Conservation (phyloP, 2,888 invertebrate genomes). For the Zygogramma bicolorata region DNA sequence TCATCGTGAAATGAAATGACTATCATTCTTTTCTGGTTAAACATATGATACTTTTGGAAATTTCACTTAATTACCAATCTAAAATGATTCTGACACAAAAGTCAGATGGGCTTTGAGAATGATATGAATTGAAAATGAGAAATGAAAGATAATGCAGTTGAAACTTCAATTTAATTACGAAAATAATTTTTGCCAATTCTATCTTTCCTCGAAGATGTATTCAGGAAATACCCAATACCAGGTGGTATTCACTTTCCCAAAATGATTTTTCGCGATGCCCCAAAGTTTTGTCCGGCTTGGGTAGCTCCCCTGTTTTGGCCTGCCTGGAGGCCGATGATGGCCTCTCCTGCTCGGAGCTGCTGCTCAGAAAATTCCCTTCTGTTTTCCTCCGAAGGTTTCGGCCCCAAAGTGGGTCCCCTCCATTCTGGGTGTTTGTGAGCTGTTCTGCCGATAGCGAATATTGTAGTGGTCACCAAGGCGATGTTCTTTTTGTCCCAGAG, state of each 20-base stretch:
- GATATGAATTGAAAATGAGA: too few relatives aligned
- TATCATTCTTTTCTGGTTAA: too few relatives aligned
- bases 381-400: constrained; percentile 88
- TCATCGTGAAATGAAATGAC: too few relatives aligned
- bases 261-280: constrained; percentile 85
- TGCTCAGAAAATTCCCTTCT: constrained; percentile 84
- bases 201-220: neutral
- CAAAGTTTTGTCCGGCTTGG: constrained; percentile 89
- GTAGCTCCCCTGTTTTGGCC: constrained; percentile 88
- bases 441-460: constrained; percentile 90
- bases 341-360: constrained; percentile 84
- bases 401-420: constrained; percentile 86
- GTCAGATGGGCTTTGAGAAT: too few relatives aligned
- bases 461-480: constrained; percentile 86
- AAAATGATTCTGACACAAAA: too few relatives aligned
- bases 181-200: neutral
- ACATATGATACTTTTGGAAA: too few relatives aligned
- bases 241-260: constrained; percentile 74
- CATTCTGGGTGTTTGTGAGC: constrained; percentile 87
- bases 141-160: neutral
- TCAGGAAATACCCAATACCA: neutral
- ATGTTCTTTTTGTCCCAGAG: constrained; percentile 93
- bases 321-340: constrained; percentile 88
- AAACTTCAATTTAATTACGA: neutral
- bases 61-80: too few relatives aligned